Evolutionary conservation across 1,140 invertebrate species (phyloP).

Genomic region (Druon quercuslanigerum): DNA sequence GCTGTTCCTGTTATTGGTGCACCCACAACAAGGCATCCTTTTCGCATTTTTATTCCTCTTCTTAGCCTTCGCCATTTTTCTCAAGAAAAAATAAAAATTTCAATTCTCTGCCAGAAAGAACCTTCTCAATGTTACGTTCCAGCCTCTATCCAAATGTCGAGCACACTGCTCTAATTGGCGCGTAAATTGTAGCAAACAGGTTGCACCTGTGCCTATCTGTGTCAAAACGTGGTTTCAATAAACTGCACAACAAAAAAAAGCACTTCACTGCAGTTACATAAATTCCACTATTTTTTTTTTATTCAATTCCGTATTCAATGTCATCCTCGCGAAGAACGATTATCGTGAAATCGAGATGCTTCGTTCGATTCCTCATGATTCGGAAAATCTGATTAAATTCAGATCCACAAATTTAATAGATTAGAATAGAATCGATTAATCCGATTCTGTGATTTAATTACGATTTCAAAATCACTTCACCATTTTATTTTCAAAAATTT

Average conservation of each 20-base stretch:
- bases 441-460: too few species aligned
- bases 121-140: not conserved
- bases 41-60: constrained; percentile 62
- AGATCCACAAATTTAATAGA: too few species aligned
- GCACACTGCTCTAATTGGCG: constrained; percentile 22
- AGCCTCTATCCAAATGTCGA: not conserved
- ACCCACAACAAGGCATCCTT: constrained; percentile 70
- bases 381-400: too few species aligned
- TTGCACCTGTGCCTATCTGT: constrained; percentile 26
- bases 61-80: constrained; percentile 57
- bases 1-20: constrained; percentile 73
- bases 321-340: not conserved
- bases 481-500: not conserved
- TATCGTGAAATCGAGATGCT: too few species aligned
- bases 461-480: not conserved
- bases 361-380: too few species aligned
- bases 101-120: constrained; percentile 24
- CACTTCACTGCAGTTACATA: constrained; percentile 24
- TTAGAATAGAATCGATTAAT: too few species aligned
- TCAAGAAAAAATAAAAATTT: constrained; percentile 20
- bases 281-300: not conserved
- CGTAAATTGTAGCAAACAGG: constrained; percentile 25
- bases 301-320: not conserved
- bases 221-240: constrained; percentile 29
- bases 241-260: constrained; percentile 20